Base-by-base conservation (phyloP, 2,888 invertebrate species). In the Ypsolopha sequella region DNA sequence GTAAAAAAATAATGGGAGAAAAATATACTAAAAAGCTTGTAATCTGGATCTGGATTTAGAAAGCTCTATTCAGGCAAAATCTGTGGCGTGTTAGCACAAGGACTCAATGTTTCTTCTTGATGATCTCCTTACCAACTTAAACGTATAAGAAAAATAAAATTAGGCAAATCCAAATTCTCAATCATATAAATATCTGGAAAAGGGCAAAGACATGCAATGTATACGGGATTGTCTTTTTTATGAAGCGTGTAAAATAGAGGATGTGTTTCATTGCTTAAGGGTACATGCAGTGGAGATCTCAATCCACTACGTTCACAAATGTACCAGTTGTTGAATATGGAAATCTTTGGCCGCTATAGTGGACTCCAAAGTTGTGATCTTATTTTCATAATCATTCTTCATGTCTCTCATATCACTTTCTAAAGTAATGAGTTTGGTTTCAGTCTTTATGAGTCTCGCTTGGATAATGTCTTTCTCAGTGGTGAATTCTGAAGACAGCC, bases 271-370 rank as follows among this genome's bases (percentile, higher is more conserved):
- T 39, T 11, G 36, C 33, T 36, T 24, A 41, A 35, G 52, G 58
- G 53, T 50, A 35, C 64, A 61, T 64, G 68, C 65, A 55, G 58
- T 58, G 60, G 58, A 2, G 2, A 24, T 47, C 44, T 38, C 33
- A 47, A 47, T 54, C 53, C 57, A 59, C 57, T 59, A 57, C 52
- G 50, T 52, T 61, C 63, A 60, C 49, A 3, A 41, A 35, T 54
- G 56, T 88, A 91, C 91, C 88, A 91, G 77, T 76, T 89, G 89
- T 62, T 90, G 88, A 58, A 91, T 88, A 68, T 89, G 86, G 63
- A 80, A 81, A 60, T 89, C 88, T 82, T 90, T 91, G 39, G 87
- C 86, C 52, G 87, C 80, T 67, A 90, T 78, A 53, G 84, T 88
- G 53, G 84, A 88, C 73, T 89, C 90, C 74, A 84, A 87, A 56